Evolutionary conservation across 2,797 vertebrate species (phyloP), one percentile per base, ranked within the genome.

Genomic region (Gymnothorax reevesii): DNA sequence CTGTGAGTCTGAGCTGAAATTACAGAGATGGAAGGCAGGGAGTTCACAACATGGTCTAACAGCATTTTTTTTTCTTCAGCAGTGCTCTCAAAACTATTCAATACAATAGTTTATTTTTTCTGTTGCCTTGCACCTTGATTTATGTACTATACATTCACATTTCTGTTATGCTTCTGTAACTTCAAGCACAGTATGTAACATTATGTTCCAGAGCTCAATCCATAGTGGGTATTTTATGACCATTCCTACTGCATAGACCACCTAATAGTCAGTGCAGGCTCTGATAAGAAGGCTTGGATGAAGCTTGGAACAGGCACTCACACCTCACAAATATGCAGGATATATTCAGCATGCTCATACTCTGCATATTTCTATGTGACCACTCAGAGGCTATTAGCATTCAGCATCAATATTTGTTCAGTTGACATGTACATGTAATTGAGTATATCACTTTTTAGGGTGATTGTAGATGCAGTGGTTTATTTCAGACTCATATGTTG

Each of bases 341-440:
- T 25, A 75, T 17, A 20, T 52, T n/a, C 52, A 55, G 52, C 15
- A 80, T 22, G 49, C 13, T 7, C 77, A 55, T 55, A n/a, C 22
- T 54, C 52, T 7, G 20, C n/a, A 80, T 22, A 80, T 55, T 80
- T 54, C 49, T 54, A 80, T 20, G 55, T 17, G 52, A 64, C 83
- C 17, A 64, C 90, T 88, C 0, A 59, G 69, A 83, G 66, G 59
- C 86, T 90, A 88, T 92, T 88, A 90, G 90, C 33, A 87, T 88
- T 85, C 84, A 86, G 83, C 83, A 79, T 49, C 17, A n/a, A 64
- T 55, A 86, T 87, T 66, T 85, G 84, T 91, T 90, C 90, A 92
- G 92, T 90, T 87, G 91, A 88, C 90, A 90, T 49, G 12, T 27
- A 55, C 57, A 59, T 12, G 90, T 88, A 84, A 20, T 73, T 33